Evolutionary conservation across 1,140 invertebrate genomes (phyloP), one percentile per base, ranked within the genome.

Genomic region (Lerema accius): DNA sequence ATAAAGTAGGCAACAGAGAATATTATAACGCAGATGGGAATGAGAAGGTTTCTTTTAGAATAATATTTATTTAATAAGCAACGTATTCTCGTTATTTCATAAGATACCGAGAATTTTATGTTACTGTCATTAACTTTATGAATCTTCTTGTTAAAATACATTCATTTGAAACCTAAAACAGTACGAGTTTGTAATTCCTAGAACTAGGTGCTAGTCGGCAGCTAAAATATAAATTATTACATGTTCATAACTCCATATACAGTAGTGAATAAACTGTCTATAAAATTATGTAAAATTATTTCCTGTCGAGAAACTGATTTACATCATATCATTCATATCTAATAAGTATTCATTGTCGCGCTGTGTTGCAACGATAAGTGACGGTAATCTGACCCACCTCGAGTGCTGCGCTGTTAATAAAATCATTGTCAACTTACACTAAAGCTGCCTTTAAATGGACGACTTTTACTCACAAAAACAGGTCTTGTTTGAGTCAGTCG

Each of bases 391-490:
- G 53, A 56, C 26, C 23, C 26, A 15, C 42, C 46, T 7, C 6
- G 28, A 46, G 55, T 16, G 55, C 14, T 7, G 37, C 23, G 55
- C 26, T 28, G 55, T 28, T 58, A 58, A 58, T 58, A 58, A 58
- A 46, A 58, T 58, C 55, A 45, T 45, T 58, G 53, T 58, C 40
- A 58, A 45, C 53, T 58, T 58, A 45, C 42, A 13, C 40, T 11
- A 11, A 58, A 15, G 42, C 42, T 0, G 1, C 14, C 1, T 32
- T 9, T 2, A 17, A 5, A 11, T 13, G 51, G 7, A 40, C 19
- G 42, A 46, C 37, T 32, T 56, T 6, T n/a, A n/a, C n/a, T n/a
- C n/a, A n/a, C n/a, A n/a, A n/a, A n/a, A n/a, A n/a, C n/a, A n/a
- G n/a, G n/a, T n/a, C n/a, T n/a, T n/a, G n/a, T n/a, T n/a, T n/a